Evolutionary conservation across 2,113 vertebrate genomes (phyloP), one percentile per base, ranked within the genome.

Genomic region (Thalassarche chlororhynchos): DNA sequence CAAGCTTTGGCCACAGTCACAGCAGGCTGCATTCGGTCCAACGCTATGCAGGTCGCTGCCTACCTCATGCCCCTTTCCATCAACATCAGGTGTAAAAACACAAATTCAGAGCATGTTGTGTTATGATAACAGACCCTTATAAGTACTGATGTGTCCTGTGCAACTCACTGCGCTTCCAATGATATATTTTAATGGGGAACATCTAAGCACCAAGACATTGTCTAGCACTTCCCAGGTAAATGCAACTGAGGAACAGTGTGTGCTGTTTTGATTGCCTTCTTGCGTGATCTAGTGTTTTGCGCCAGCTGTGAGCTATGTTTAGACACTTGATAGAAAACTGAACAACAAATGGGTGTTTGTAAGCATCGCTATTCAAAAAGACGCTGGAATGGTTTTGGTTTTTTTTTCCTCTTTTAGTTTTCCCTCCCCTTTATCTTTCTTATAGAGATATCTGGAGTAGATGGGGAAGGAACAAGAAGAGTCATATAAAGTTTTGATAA

Each of bases 61-160:
- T 17, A 10, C 28, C 38, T 55, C 8, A 1, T 19, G 42, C 17
- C 25, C 49, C 90, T 31, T 36, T 17, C 61, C 66, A 58, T 9
- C 66, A 52, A 8, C 29, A 29, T 5, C 51, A 49, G 62, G 49
- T 17, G 21, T 14, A 46, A 70, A 79, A 38, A 1, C 62, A 60
- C 47, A 47, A 71, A 85, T 21, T 17, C 55, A 52, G 71, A 52
- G 66, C 0, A 0, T 6, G 38, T 5, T 2, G 1, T 34, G 16
- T 31, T 54, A 6, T 0, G 17, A 8, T 16, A 36, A 32, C 28
- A 82, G 46, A 68, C 17, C 58, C 71, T 83, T 24, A 31, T 10
- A 51, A 79, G 70, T 23, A 32, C 77, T 8, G 17, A 12, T 8
- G 26, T 3, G 55, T 19, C 69, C 23, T 28, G 26, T 8, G 28